Percentiles rank a stretch among this genome's conserved stretches.
These are phyloP conservation scores for Chromoteleia sp. DNA, from an alignment of 2,888 invertebrate genomes.

Conservation along the genomic window DNA sequence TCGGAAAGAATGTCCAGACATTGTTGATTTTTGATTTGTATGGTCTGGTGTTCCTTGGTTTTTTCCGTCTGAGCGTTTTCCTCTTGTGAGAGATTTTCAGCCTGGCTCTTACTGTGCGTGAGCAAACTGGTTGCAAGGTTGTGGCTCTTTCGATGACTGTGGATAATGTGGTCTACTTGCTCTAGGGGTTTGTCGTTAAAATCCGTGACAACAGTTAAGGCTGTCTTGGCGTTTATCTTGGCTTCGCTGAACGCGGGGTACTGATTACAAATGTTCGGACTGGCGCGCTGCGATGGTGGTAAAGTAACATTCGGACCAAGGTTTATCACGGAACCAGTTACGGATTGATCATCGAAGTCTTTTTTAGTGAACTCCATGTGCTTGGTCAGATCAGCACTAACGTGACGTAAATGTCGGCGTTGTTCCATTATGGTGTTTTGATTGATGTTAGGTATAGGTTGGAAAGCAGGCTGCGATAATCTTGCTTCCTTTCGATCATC, in stretches of 20 bases:
- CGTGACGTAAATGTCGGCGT: conserved; percentile 82
- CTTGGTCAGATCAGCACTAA: conserved; percentile 83
- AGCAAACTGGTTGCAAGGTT: conserved; percentile 74
- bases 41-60: conserved; percentile 72
- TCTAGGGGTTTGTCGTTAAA: conserved; percentile 80
- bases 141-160: conserved; percentile 82
- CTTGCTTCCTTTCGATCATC: conserved; percentile 80
- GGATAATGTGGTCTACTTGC: conserved; percentile 82
- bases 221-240: conserved; percentile 79
- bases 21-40: conserved; percentile 80
- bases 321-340: conserved; percentile 81
- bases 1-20: conserved; percentile 82
- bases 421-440: conserved; percentile 83
- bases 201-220: conserved; percentile 80
- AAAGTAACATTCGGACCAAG: conserved; percentile 76
- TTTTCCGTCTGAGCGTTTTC: conserved; percentile 70
- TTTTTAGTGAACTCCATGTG: conserved; percentile 82
- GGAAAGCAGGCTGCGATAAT: conserved; percentile 80
- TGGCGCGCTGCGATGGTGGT: conserved; percentile 78
- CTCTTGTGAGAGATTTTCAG: conserved; percentile 75
- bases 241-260: conserved; percentile 81
- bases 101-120: conserved; percentile 80
- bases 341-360: conserved; percentile 82
- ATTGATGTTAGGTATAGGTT: conserved; percentile 82
- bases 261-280: conserved; percentile 82